phyloP scores from a whole-genome alignment of 2,797 vertebrate species.

The Coreius guichenoti region DNA sequence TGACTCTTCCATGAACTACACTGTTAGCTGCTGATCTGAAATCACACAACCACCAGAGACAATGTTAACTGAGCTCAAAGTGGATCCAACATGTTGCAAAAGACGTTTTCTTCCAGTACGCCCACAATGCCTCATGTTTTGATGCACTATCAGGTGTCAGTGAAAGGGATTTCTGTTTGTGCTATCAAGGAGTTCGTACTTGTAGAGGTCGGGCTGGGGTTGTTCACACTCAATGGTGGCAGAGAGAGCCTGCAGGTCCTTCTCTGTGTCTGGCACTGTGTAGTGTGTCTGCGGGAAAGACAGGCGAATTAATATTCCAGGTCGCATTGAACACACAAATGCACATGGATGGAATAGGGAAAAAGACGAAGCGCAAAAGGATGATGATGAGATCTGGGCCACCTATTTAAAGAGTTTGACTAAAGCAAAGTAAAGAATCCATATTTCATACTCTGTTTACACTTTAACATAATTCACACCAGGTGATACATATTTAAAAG shows the following conservation, averaged over 20 bases:
- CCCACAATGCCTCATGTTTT: neutral
- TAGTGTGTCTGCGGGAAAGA: conserved; percentile 86
- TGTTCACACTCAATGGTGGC: conserved; percentile 97
- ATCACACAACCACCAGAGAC: neutral
- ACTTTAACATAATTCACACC: neutral
- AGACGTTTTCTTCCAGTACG: no score
- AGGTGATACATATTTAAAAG: neutral
- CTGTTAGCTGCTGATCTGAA: neutral
- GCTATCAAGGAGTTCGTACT: conserved; percentile 80
- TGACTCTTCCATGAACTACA: neutral
- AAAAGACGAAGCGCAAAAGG: conserved; percentile 9
- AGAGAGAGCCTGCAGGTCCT: conserved; percentile 84
- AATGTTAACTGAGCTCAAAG: neutral
- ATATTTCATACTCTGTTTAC: neutral
- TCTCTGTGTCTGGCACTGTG: conserved; percentile 87
- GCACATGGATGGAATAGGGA: conserved; percentile 33
- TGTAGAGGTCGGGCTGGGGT: conserved; percentile 98
- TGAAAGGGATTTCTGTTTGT: neutral
- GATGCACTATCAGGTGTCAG: neutral
- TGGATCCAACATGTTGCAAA: neutral
- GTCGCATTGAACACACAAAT: conserved; percentile 47
- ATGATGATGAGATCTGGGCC: conserved; percentile 52
- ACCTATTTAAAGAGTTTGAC: conserved; percentile 52
- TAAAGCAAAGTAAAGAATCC: conserved; percentile 13
- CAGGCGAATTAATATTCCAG: conserved; percentile 28